A percentile compares a stretch with the other conserved stretches of the same genome.
phyloP scores from a whole-genome alignment of 2,113 vertebrate species.

The Pterocles gutturalis region DNA sequence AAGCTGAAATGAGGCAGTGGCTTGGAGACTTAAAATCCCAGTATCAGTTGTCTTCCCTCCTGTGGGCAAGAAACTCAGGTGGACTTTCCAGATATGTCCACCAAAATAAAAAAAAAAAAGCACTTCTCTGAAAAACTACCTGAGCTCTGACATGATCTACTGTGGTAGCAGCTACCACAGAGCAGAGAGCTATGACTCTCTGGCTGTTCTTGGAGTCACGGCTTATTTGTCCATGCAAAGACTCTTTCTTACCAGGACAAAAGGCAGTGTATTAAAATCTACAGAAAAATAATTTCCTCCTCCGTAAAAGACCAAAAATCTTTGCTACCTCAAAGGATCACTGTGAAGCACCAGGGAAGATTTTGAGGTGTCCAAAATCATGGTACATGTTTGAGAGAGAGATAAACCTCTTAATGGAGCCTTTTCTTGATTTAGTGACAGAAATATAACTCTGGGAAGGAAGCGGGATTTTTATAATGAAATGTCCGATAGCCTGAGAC shows the following conservation, averaged over 20 bases:
- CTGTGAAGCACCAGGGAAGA: neutral
- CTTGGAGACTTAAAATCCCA: neutral
- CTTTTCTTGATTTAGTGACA: neutral
- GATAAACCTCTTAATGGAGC: neutral
- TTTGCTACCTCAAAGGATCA: neutral
- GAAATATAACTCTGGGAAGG: neutral
- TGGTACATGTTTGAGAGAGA: neutral
- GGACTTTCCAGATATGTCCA: neutral
- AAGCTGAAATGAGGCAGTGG: neutral
- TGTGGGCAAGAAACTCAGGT: neutral
- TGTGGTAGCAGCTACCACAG: neutral
- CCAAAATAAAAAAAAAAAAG: neutral
- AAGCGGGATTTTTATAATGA: neutral
- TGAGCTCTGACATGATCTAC: neutral
- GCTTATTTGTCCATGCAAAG: neutral
- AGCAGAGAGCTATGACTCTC: neutral
- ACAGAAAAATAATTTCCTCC: neutral
- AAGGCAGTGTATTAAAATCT: neutral
- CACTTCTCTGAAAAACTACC: neutral
- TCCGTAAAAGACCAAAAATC: neutral
- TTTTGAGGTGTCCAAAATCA: neutral
- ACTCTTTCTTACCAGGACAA: neutral
- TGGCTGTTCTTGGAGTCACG: neutral
- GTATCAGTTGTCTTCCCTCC: neutral
- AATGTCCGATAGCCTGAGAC: neutral